Conservation (phyloP, 2,888 invertebrate genomes). For the Oxyscelio sp. region DNA sequence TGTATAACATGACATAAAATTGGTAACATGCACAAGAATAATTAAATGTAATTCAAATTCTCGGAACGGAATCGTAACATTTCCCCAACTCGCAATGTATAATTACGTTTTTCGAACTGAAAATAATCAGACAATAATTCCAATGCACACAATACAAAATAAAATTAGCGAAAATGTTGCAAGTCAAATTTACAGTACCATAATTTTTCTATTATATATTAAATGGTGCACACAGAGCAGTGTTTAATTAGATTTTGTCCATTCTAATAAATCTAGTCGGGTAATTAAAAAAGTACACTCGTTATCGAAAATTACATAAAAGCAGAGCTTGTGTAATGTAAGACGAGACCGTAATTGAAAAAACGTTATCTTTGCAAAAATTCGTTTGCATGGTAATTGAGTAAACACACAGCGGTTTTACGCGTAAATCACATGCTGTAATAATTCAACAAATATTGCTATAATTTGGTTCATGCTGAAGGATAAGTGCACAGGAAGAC, state of each 20-base stretch:
- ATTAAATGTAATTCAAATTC: slow-evolving; percentile 44
- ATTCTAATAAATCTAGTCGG: slow-evolving; percentile 50
- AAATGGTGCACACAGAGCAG: slow-evolving; percentile 28
- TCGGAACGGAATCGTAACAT: slow-evolving; percentile 37
- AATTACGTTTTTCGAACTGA: slow-evolving; percentile 44
- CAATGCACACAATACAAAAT: slow-evolving; percentile 38
- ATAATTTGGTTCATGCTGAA: not conserved
- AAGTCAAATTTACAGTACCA: slow-evolving; percentile 12
- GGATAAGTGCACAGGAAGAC: not conserved
- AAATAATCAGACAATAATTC: slow-evolving; percentile 51
- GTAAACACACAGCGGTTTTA: not conserved
- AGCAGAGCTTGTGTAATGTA: not conserved
- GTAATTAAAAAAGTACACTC: slow-evolving; percentile 38
- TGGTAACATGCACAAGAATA: slow-evolving; percentile 16
- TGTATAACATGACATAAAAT: slow-evolving; percentile 17
- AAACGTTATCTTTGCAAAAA: not conserved
- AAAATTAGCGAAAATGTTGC: slow-evolving; percentile 44
- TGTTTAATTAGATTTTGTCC: slow-evolving; percentile 48
- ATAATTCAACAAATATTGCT: not conserved
- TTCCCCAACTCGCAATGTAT: slow-evolving; percentile 7
- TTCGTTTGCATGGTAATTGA: not conserved
- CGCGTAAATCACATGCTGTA: not conserved
- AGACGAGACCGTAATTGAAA: slow-evolving; percentile 13
- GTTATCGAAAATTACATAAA: slow-evolving; percentile 49
- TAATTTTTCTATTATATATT: slow-evolving; percentile 49